Base-by-base conservation (phyloP, 2,113 vertebrate genomes). In the Mystacornis crossleyi region DNA sequence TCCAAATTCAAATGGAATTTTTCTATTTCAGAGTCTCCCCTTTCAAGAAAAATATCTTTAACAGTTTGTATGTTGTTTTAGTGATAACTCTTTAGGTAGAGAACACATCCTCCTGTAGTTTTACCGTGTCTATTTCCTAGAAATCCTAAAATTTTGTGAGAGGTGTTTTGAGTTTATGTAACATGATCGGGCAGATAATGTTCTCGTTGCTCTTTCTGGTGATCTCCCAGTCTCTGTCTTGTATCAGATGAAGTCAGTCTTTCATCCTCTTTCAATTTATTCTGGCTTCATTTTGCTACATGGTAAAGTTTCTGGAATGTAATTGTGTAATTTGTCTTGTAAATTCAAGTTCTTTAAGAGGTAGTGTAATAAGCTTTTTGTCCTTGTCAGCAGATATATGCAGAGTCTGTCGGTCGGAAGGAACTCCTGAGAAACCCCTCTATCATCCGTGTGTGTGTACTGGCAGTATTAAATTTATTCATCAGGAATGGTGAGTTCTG, bases 391-490 rank as follows among this genome's bases (percentile, higher is more conserved):
- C 98, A 98, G 99, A 99, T 97, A 99, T 99, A 98, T 99, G 99
- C 97, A 98, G 99, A 90, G 99, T 99, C 81, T 99, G 99, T 97
- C 99, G 99, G 29, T 99, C 99, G 3, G 99, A 99, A 98, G 99
- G 99, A 97, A 99, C 99, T 73, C 98, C 98, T 3, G 99, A 99
- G 97, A 99, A 99, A 93, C 99, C 99, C 17, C 98, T 99, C 29
- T 99, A 99, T 96, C 99, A 99, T 96, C 99, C 99, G 0, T 99
- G 99, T 96, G 99, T 99, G 62, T 99, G 99, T 98, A 99, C 99
- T 84, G 99, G 99, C 98, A 99, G 99, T 98, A 99, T 99, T 98
- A 99, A 99, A 97, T 99, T 99, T 94, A 99, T 99, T 94, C 99
- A 99, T 98, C 99, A 99, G 96, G 99, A 99, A 98, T 99, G 99